A percentile compares a stretch with the other conserved stretches of the same genome.
phyloP scores from a whole-genome alignment of 2,888 invertebrate genomes.

The Leptarthrus brevirostris region DNA sequence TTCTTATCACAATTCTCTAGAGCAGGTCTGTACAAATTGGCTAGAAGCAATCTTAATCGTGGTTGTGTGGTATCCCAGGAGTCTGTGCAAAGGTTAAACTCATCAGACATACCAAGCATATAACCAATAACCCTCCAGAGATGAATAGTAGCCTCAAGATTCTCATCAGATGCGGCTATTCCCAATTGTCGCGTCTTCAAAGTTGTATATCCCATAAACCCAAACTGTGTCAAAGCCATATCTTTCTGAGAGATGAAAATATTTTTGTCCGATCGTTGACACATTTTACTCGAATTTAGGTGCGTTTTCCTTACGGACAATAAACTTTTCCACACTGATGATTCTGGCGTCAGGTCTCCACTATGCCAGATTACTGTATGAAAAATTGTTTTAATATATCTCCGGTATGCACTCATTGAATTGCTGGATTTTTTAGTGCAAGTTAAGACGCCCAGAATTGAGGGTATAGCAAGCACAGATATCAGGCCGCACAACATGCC shows the following conservation, averaged over 20 bases:
- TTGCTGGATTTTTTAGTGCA: conserved; percentile 79
- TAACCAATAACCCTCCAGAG: conserved; percentile 87
- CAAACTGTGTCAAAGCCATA: conserved; percentile 87
- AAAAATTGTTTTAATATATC: conserved; percentile 83
- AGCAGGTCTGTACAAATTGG: conserved; percentile 73
- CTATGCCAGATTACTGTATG: conserved; percentile 85
- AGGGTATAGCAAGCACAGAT: conserved; percentile 79
- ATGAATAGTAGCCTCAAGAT: conserved; percentile 82
- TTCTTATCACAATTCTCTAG: conserved; percentile 72
- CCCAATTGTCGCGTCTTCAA: conserved; percentile 75
- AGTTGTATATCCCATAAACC: conserved; percentile 82
- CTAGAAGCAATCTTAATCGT: conserved; percentile 69
- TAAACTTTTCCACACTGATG: conserved; percentile 77
- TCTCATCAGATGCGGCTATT: conserved; percentile 70
- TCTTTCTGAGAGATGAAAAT: conserved; percentile 82
- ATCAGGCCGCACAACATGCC: conserved; percentile 83
- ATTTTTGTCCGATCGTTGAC: conserved; percentile 66
- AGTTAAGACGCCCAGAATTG: conserved; percentile 77
- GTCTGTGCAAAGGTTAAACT: conserved; percentile 78
- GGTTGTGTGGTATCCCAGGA: conserved; percentile 73
- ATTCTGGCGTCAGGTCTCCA: conserved; percentile 72
- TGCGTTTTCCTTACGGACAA: conserved; percentile 76
- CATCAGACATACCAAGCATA: conserved; percentile 85
- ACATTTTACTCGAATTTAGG: conserved; percentile 71
- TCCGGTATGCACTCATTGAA: conserved; percentile 74